These are phyloP conservation scores for Rhynchotus rufescens DNA, from an alignment of 2,797 vertebrate species.

Conservation along the genomic window DNA sequence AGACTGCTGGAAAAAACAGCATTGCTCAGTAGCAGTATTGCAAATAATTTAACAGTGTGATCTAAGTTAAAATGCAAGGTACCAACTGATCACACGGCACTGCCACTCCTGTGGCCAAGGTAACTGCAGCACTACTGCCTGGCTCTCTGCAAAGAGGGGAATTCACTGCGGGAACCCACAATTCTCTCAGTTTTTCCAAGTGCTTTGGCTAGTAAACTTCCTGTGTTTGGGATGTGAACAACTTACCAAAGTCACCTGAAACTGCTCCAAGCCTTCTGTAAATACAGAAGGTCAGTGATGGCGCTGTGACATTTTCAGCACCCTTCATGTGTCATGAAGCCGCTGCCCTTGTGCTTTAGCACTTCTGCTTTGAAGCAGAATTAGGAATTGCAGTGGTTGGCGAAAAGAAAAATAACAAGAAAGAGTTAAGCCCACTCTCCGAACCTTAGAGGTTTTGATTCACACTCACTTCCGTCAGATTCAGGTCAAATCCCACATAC, in stretches of 20 bases:
- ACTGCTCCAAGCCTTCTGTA: neutral
- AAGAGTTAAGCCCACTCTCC: neutral
- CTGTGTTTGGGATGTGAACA: neutral
- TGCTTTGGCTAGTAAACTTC: neutral
- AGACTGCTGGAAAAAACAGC: rapidly evolving
- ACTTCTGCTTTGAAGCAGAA: neutral
- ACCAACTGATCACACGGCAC: neutral
- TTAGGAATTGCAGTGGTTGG: neutral
- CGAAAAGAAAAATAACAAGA: neutral
- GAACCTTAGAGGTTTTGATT: neutral
- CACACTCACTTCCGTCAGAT: neutral
- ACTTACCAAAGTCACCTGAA: neutral
- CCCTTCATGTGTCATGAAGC: neutral
- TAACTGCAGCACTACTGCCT: neutral
- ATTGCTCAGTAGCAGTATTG: neutral
- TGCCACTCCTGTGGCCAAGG: neutral
- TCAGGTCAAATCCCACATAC: neutral
- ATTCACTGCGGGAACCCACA: neutral
- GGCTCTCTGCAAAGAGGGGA: neutral
- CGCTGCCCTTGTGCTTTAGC: neutral
- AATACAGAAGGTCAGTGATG: neutral
- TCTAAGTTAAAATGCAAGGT: neutral
- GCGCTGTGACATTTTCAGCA: neutral
- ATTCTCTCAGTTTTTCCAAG: neutral
- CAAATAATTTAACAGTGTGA: neutral